Percentiles rank a stretch among this genome's conserved stretches.
phyloP scores from a whole-genome alignment of 2,888 invertebrate species.

The Bombylius major region DNA sequence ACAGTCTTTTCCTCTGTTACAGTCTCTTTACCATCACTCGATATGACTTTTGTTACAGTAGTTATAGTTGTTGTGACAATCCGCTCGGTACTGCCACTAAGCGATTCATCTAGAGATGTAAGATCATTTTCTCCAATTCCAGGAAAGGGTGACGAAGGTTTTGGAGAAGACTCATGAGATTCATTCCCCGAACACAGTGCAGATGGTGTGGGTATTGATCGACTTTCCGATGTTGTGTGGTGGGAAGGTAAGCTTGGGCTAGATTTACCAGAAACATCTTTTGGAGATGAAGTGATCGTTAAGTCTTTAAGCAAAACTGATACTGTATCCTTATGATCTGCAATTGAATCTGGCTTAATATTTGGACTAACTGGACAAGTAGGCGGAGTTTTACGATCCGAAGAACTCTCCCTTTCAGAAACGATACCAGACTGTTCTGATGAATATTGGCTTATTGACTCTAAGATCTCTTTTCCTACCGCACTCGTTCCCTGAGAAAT shows the following conservation, averaged over 20 bases:
- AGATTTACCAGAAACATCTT: slow-evolving; percentile 35
- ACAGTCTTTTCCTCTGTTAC: slow-evolving; percentile 35
- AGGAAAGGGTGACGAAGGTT: slow-evolving; percentile 36
- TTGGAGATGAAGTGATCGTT: slow-evolving; percentile 37
- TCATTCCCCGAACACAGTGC: slow-evolving; percentile 45
- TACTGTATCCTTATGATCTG: slow-evolving; percentile 35
- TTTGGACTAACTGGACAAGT: slow-evolving; percentile 55
- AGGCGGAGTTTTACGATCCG: slow-evolving; percentile 45
- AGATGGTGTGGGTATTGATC: slow-evolving; percentile 45
- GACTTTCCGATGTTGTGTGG: slow-evolving; percentile 41
- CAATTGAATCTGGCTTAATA: slow-evolving; percentile 36
- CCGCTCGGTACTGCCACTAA: slow-evolving; percentile 31
- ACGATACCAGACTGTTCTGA: background rate
- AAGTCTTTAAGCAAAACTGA: slow-evolving; percentile 18
- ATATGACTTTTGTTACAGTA: slow-evolving; percentile 34
- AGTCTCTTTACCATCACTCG: slow-evolving; percentile 32
- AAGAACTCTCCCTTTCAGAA: background rate
- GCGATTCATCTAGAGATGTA: slow-evolving; percentile 23
- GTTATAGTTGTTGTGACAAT: slow-evolving; percentile 35
- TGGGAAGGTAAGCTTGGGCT: slow-evolving; percentile 27
- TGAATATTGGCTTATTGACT: background rate
- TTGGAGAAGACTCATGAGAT: slow-evolving; percentile 34
- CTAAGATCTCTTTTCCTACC: slow-evolving; percentile 13
- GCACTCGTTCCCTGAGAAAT: background rate
- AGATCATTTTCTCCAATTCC: slow-evolving; percentile 29